A percentile compares a stretch with the other conserved stretches of the same genome.
These are phyloP conservation scores for Nomada ruficornis DNA, from an alignment of 2,888 invertebrate species.

Conservation along the genomic window DNA sequence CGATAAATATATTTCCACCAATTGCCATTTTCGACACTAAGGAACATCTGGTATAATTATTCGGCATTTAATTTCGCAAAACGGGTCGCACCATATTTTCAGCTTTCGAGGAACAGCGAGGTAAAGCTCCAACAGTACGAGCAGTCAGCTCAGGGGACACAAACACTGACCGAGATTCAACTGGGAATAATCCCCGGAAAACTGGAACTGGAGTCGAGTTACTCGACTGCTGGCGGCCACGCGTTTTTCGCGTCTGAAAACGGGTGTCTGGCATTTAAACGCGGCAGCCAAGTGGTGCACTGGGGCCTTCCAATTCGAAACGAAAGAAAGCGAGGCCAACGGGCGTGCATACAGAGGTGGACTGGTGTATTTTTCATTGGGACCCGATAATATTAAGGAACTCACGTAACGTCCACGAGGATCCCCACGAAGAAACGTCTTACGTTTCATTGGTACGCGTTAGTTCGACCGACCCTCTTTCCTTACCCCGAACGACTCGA, in stretches of 20 bases:
- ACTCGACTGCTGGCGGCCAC: background rate
- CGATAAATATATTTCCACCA: too few species aligned
- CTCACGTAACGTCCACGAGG: constrained; percentile 21
- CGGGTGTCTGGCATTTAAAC: constrained; percentile 24
- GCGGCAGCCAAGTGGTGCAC: constrained; percentile 21
- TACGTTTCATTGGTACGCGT: constrained; percentile 28
- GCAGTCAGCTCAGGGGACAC: constrained; percentile 1
- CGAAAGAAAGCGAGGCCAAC: constrained; percentile 1
- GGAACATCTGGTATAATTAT: too few species aligned
- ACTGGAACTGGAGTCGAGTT: background rate
- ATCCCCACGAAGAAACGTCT: constrained; percentile 2
- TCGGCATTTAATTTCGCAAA: too few species aligned
- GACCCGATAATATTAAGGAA: constrained; percentile 39
- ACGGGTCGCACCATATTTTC: too few species aligned
- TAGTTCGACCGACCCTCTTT: background rate
- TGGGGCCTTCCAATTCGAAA: constrained; percentile 9
- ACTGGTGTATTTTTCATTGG: constrained; percentile 30
- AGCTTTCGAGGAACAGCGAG: too few species aligned
- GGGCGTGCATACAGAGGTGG: background rate
- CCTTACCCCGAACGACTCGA: constrained; percentile 8
- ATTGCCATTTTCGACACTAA: too few species aligned
- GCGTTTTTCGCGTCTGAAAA: constrained; percentile 1
- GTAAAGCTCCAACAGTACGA: background rate
- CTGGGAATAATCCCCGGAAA: constrained; percentile 43
- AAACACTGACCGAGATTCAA: constrained; percentile 20